phyloP scores from a whole-genome alignment of 2,888 invertebrate species.

The Chorisops tibialis region DNA sequence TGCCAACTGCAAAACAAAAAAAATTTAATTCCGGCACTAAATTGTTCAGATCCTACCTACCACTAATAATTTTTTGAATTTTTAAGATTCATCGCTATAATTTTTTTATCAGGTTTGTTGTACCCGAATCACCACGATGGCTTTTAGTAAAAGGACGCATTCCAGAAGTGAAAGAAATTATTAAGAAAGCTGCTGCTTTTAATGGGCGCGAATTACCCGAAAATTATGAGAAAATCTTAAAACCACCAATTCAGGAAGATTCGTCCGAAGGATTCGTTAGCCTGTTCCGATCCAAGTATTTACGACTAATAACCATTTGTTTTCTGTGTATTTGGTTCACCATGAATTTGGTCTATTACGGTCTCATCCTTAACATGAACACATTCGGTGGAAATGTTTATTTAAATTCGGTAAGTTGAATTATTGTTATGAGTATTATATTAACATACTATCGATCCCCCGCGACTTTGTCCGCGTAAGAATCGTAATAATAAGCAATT shows the following conservation, averaged over 20 bases:
- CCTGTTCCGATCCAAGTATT: conserved; percentile 62
- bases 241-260: conserved; percentile 54
- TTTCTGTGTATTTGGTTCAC: conserved; percentile 73
- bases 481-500: too few species aligned
- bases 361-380: conserved; percentile 67
- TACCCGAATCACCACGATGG: conserved; percentile 81
- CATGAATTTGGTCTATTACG: conserved; percentile 56
- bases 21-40: neutral
- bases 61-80: neutral
- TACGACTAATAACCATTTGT: conserved; percentile 67
- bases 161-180: conserved; percentile 64
- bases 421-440: too few species aligned
- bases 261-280: conserved; percentile 60
- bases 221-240: conserved; percentile 65
- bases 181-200: conserved; percentile 63
- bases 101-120: conserved; percentile 59
- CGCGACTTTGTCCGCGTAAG: too few species aligned
- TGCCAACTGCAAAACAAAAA: neutral
- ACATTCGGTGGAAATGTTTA: conserved; percentile 74
- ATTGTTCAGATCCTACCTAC: neutral
- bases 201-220: conserved; percentile 64
- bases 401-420: conserved; percentile 64
- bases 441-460: too few species aligned
- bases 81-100: too few species aligned
- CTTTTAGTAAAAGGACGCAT: conserved; percentile 67